Conservation (phyloP, 2,888 invertebrate genomes). For the Tinea trinotella region DNA sequence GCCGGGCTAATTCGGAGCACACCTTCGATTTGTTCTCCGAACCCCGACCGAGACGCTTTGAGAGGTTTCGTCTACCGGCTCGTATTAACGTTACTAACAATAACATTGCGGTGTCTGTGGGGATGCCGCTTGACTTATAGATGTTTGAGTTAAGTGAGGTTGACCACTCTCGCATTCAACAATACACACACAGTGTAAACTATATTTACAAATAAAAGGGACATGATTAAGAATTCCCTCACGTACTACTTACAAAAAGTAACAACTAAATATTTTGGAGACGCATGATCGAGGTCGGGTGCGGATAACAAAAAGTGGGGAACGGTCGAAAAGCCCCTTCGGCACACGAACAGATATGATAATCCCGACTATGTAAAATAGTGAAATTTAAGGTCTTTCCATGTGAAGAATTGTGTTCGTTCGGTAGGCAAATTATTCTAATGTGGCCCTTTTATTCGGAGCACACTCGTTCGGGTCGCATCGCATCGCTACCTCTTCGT, state of each 20-base stretch:
- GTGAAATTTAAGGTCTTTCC: constrained; percentile 71
- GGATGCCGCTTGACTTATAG: constrained; percentile 18
- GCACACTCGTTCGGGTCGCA: constrained; percentile 52
- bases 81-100: constrained; percentile 41
- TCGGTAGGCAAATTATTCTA: constrained; percentile 68
- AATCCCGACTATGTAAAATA: constrained; percentile 71
- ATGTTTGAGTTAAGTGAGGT: constrained; percentile 48
- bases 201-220: constrained; percentile 28
- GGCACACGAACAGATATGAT: constrained; percentile 66
- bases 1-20: constrained; percentile 62
- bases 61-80: constrained; percentile 53
- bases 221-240: constrained; percentile 61
- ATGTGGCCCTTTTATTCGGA: constrained; percentile 69
- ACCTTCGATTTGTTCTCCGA: constrained; percentile 51
- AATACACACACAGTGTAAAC: background rate
- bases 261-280: constrained; percentile 70
- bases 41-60: constrained; percentile 32
- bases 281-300: constrained; percentile 64
- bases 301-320: constrained; percentile 65
- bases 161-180: constrained; percentile 25
- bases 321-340: constrained; percentile 35
- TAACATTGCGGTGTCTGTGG: constrained; percentile 32
- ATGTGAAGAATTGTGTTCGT: constrained; percentile 70
- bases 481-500: constrained; percentile 31
- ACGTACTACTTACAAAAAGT: constrained; percentile 67